Evolutionary conservation across 92 coral and sea anemone genomes (phyloP).

Genomic region (Palythoa heliodiscus): DNA sequence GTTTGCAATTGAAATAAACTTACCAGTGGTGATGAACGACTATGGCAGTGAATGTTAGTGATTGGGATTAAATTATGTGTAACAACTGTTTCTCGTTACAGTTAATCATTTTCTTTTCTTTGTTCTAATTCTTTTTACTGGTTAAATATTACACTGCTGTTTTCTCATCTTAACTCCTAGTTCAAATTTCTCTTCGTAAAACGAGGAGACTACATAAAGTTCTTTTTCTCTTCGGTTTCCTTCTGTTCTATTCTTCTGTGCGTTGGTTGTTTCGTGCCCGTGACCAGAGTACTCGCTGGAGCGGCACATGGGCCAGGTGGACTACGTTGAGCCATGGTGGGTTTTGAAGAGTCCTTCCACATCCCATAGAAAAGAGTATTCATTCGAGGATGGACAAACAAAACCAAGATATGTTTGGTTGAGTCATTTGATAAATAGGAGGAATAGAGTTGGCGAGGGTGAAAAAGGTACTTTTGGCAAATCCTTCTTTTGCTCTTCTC

Average conservation of each 20-base stretch:
- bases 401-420: conserved; percentile 5
- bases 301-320: conserved; percentile 19
- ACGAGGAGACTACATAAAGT: not conserved
- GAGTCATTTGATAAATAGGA: conserved; percentile 18
- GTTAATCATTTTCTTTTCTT: not conserved
- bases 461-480: not conserved
- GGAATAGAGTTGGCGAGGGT: conserved; percentile 7
- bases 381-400: conserved; percentile 1
- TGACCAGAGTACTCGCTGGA: conserved; percentile 33
- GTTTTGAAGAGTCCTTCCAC: not conserved
- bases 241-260: not conserved
- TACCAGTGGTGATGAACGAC: too few relatives aligned
- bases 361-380: not conserved
- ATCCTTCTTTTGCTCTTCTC: not conserved
- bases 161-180: not conserved
- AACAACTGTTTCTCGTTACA: too few relatives aligned
- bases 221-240: not conserved
- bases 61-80: too few relatives aligned
- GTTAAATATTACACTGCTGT: not conserved
- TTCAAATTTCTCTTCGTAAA: not conserved
- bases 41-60: too few relatives aligned
- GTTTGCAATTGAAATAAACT: too few relatives aligned
- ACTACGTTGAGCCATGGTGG: conserved; percentile 29
- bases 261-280: not conserved
- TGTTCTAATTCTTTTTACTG: not conserved